These are phyloP conservation scores for Euphonia xanthogaster DNA, from an alignment of 2,797 vertebrate species.

Conservation along the genomic window DNA sequence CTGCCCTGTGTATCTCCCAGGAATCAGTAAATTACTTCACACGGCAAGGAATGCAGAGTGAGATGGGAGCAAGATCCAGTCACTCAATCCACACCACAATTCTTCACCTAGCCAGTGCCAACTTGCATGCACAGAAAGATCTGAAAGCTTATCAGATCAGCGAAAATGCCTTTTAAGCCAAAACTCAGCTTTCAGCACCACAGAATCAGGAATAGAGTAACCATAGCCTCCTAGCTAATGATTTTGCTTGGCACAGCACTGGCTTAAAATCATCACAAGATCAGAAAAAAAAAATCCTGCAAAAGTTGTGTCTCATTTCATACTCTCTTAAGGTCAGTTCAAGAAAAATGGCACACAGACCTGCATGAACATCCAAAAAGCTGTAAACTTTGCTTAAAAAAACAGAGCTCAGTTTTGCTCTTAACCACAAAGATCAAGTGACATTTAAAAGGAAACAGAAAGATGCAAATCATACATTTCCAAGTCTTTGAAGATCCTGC, in stretches of 20 bases:
- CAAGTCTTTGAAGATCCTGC: constrained; percentile 6
- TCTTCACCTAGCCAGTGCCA: not conserved
- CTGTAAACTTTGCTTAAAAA: not conserved
- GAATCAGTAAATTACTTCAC: not conserved
- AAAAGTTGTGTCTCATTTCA: not conserved
- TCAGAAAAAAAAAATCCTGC: not conserved
- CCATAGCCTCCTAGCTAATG: not conserved
- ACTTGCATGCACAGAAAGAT: not conserved
- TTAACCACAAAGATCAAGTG: not conserved
- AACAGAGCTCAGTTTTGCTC: not conserved
- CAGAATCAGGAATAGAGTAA: not conserved
- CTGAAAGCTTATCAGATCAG: not conserved
- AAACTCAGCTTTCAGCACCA: not conserved
- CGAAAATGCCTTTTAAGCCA: not conserved
- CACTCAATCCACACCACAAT: not conserved
- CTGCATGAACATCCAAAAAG: not conserved
- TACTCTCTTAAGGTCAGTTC: not conserved
- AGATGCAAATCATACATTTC: constrained; percentile 15
- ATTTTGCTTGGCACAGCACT: not conserved
- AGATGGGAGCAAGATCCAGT: not conserved
- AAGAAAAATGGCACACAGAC: not conserved
- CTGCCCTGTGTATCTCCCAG: not conserved
- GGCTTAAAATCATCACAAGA: not conserved
- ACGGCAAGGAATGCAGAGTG: not conserved
- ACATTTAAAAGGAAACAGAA: constrained; percentile 24